Conservation (phyloP, 2,113 vertebrate species). For the Cyanistes caeruleus region DNA sequence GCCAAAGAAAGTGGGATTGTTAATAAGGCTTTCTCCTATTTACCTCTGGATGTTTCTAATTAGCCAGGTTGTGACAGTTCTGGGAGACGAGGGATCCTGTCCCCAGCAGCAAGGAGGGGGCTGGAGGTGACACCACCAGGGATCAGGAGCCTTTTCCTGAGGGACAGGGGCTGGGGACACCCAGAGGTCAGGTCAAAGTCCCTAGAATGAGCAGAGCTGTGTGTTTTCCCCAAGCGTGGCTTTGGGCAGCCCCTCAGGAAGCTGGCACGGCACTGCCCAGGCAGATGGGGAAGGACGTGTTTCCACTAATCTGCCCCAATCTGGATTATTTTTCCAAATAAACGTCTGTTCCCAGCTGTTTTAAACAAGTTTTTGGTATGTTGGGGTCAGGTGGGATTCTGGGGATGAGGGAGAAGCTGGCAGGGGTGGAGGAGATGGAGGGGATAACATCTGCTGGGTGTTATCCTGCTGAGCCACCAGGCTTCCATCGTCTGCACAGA, state of each 20-base stretch:
- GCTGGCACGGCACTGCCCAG: not conserved
- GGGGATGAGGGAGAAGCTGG: not conserved
- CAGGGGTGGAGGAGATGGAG: not conserved
- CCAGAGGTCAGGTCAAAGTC: not conserved
- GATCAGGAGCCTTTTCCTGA: no score
- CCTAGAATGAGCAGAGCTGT: not conserved
- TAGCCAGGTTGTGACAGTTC: not conserved
- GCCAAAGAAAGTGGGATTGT: not conserved
- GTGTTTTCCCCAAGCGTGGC: not conserved
- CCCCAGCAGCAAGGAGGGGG: not conserved
- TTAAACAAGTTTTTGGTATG: not conserved
- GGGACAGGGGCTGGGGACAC: no score
- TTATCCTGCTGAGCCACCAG: not conserved
- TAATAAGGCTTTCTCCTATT: rapidly evolving
- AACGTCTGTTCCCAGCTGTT: not conserved
- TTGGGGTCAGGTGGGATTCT: not conserved
- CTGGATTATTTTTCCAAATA: constrained; percentile 2
- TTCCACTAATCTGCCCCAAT: not conserved
- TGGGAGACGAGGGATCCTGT: rapidly evolving
- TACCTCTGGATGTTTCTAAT: not conserved
- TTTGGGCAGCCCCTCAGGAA: rapidly evolving
- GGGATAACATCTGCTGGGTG: not conserved
- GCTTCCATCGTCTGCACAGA: rapidly evolving
- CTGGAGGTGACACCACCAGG: not conserved
- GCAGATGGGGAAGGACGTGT: not conserved